Evolutionary conservation across 35 echinoderm and acorn worm species (phyloP).

Genomic region (Lytechinus variegatus): DNA sequence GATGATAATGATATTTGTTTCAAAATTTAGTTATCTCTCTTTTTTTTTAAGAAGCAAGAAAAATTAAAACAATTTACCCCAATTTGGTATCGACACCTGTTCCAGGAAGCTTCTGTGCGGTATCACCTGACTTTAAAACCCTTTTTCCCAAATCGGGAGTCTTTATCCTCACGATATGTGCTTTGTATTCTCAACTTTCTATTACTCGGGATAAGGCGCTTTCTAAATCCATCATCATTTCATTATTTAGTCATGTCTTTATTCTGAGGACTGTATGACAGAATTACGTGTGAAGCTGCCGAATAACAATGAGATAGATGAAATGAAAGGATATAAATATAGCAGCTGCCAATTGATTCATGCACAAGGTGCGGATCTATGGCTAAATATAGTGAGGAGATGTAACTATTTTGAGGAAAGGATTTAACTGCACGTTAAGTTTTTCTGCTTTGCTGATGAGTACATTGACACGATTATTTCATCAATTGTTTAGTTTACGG

Average conservation of each 20-base stretch:
- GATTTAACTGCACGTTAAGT: neutral
- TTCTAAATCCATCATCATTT: neutral
- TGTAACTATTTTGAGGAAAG: neutral
- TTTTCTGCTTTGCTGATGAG: neutral
- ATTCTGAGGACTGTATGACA: neutral
- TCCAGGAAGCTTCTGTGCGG: too few relatives aligned
- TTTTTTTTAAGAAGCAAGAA: too few relatives aligned
- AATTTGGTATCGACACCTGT: too few relatives aligned
- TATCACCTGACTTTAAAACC: too few relatives aligned
- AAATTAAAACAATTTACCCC: too few relatives aligned
- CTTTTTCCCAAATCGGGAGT: too few relatives aligned
- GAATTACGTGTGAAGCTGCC: neutral
- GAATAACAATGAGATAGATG: neutral
- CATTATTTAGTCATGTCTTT: neutral
- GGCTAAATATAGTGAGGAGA: neutral
- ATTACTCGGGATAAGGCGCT: neutral
- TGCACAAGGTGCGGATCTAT: neutral
- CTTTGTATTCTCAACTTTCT: neutral
- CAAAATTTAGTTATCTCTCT: too few relatives aligned
- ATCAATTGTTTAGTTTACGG: neutral
- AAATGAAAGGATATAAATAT: neutral
- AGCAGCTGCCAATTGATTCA: neutral
- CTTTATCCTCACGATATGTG: too few relatives aligned
- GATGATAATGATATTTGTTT: too few relatives aligned
- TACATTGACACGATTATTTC: neutral